Evolutionary conservation across 2,113 vertebrate species (phyloP).

Genomic region (Poeciliopsis occidentalis): DNA sequence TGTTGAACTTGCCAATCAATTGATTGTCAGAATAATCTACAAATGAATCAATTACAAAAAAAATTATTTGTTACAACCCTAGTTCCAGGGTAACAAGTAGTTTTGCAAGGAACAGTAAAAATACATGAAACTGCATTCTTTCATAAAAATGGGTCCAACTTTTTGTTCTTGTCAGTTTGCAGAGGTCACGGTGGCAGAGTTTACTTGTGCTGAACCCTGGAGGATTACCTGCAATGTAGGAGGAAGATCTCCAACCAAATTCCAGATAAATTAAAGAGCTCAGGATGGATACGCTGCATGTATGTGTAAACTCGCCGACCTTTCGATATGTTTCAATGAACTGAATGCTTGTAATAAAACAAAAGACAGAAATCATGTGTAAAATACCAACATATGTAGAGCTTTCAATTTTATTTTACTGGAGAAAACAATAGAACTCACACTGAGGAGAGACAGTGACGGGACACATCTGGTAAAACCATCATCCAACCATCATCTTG

Average conservation of each 20-base stretch:
- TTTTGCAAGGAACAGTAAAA: neutral
- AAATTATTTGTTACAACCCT: too few relatives aligned
- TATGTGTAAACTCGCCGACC: slow-evolving; percentile 11
- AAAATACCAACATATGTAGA: slow-evolving; percentile 45
- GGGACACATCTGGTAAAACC: slow-evolving; percentile 22
- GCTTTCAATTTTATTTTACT: slow-evolving; percentile 64
- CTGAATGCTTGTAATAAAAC: slow-evolving; percentile 19
- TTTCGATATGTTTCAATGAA: slow-evolving; percentile 44
- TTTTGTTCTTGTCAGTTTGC: slow-evolving; percentile 69
- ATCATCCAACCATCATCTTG: slow-evolving; percentile 1
- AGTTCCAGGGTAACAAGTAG: neutral
- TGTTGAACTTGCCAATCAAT: too few relatives aligned
- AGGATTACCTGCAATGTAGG: slow-evolving; percentile 1
- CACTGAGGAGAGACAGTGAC: slow-evolving; percentile 39
- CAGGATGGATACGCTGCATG: slow-evolving; percentile 3
- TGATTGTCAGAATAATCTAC: too few relatives aligned
- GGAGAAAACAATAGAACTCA: slow-evolving; percentile 51
- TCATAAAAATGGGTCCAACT: neutral
- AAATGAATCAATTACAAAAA: too few relatives aligned
- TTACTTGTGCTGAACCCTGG: slow-evolving; percentile 75
- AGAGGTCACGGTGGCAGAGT: slow-evolving; percentile 79
- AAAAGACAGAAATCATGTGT: slow-evolving; percentile 36
- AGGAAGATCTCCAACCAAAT: slow-evolving; percentile 13
- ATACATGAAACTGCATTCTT: neutral
- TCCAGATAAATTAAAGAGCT: slow-evolving; percentile 15